Percentiles rank a stretch among this genome's conserved stretches.
phyloP scores from a whole-genome alignment of 2,113 vertebrate species.

The Ciconia boyciana region DNA sequence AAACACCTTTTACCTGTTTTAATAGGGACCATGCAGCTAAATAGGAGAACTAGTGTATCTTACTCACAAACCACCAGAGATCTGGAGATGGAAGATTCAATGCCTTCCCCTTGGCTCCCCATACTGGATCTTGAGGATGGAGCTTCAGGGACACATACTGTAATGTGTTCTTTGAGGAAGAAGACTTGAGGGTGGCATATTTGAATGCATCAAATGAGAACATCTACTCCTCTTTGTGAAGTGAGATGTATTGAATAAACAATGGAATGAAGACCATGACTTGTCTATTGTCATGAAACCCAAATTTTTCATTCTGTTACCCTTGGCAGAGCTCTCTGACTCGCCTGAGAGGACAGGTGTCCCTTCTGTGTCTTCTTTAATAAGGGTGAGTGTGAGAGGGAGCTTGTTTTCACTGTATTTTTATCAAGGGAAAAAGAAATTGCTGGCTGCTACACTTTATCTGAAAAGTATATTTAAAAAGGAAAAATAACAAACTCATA shows the following conservation, averaged over 20 bases:
- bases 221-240: background rate
- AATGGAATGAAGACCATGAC: background rate
- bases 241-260: background rate
- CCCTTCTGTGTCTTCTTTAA: background rate
- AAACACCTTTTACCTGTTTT: background rate
- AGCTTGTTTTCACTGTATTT: background rate
- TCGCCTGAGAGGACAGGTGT: conserved; percentile 8
- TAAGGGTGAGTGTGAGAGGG: background rate
- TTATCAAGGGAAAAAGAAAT: conserved; percentile 20
- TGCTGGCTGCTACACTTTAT: background rate
- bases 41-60: background rate
- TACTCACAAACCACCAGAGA: background rate
- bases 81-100: background rate
- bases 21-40: background rate
- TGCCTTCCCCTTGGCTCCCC: background rate
- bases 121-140: background rate
- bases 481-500: conserved; percentile 37
- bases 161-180: background rate
- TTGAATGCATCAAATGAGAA: background rate
- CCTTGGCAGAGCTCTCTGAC: background rate
- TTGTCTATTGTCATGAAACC: background rate
- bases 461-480: conserved; percentile 35
- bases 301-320: background rate
- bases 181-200: background rate
- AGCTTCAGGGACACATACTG: background rate